Conservation (phyloP, 2,888 invertebrate species). For the Herminia tarsipennalis region DNA sequence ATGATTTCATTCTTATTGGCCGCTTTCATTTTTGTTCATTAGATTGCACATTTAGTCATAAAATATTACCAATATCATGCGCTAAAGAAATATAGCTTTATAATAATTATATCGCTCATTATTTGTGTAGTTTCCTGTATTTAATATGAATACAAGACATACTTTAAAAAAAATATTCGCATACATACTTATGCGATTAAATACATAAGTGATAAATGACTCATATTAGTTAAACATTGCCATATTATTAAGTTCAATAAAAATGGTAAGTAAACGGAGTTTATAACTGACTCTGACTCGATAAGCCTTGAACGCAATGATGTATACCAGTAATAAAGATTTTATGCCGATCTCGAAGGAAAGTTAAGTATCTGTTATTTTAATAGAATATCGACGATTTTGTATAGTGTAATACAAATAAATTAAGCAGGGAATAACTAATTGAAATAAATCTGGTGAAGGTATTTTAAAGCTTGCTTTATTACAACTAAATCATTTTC, state of each 20-base stretch:
- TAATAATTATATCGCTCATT: background rate
- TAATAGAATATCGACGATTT: slow-evolving; percentile 19
- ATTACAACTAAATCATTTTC: no score
- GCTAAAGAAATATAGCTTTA: no score
- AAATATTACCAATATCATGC: no score
- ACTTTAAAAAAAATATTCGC: background rate
- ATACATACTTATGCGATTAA: background rate
- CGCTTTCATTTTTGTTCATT: no score
- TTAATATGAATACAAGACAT: background rate
- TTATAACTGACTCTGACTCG: slow-evolving; percentile 29
- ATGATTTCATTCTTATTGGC: no score
- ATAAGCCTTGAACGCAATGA: slow-evolving; percentile 40
- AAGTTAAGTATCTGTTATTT: slow-evolving; percentile 20
- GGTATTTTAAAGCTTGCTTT: no score
- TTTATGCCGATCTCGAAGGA: slow-evolving; percentile 26
- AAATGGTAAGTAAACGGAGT: slow-evolving; percentile 27
- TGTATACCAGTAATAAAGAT: slow-evolving; percentile 36
- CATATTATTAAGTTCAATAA: slow-evolving; percentile 36
- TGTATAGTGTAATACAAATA: background rate
- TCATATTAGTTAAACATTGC: slow-evolving; percentile 32
- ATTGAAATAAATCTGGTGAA: no score
- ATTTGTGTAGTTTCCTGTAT: background rate
- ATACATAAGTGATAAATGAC: slow-evolving; percentile 31
- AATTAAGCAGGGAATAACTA: no score
- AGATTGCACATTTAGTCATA: no score